Evolutionary conservation across 2,113 vertebrate species (phyloP).

Genomic region (Columba livia): DNA sequence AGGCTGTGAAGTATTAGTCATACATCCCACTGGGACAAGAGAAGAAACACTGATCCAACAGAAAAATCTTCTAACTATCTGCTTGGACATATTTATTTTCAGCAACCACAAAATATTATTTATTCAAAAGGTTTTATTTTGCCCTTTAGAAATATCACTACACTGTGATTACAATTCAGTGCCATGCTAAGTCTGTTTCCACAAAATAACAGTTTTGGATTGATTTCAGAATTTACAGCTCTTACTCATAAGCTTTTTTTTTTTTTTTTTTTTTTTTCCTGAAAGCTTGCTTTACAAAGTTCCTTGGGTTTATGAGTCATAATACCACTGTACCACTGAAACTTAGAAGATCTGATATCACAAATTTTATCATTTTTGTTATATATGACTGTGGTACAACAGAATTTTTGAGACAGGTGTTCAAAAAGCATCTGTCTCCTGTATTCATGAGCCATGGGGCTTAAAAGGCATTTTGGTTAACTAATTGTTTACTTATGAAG

Average conservation of each 20-base stretch:
- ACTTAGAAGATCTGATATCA: neutral
- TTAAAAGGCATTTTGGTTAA: neutral
- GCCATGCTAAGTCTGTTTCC: neutral
- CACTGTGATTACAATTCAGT: neutral
- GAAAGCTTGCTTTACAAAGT: neutral
- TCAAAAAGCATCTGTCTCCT: neutral
- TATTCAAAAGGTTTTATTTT: neutral
- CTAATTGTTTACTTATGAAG: neutral
- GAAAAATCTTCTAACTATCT: neutral
- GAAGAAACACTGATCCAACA: neutral
- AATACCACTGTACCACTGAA: neutral
- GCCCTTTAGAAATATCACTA: neutral
- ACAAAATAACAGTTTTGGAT: neutral
- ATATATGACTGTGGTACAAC: neutral
- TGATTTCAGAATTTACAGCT: neutral
- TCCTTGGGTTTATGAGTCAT: accelerated
- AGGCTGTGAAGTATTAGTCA: neutral
- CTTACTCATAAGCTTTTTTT: neutral
- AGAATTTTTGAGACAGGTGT: neutral
- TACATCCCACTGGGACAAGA: neutral
- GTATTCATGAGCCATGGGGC: neutral
- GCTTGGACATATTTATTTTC: neutral
- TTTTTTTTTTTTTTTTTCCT: neutral
- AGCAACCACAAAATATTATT: neutral
- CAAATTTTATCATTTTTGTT: neutral